phyloP scores from a whole-genome alignment of 2,113 vertebrate genomes.

The Spheniscus mendiculus region DNA sequence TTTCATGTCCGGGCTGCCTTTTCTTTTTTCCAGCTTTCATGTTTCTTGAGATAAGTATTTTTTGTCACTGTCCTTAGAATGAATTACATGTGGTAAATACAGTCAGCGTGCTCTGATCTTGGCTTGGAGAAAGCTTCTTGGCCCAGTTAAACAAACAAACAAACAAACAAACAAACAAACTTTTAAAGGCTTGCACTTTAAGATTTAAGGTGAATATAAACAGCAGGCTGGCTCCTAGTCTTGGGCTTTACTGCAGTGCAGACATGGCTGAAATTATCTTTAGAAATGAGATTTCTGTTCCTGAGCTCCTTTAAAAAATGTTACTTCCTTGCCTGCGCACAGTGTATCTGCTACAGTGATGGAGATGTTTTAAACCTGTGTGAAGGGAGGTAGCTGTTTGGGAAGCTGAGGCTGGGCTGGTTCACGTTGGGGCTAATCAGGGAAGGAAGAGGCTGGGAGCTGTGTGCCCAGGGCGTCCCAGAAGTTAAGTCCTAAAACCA shows the following conservation, averaged over 20 bases:
- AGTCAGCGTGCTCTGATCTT: not conserved
- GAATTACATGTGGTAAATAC: not conserved
- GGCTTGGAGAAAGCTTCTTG: not conserved
- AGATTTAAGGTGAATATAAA: conserved; percentile 14
- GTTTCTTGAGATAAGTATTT: not conserved
- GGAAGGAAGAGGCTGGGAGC: not conserved
- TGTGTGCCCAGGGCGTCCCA: not conserved
- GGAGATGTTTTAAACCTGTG: not conserved
- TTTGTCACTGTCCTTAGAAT: not conserved
- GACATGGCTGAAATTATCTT: not conserved
- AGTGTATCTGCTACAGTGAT: not conserved
- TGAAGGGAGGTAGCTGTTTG: not conserved
- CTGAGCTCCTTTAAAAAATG: not conserved
- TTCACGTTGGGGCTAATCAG: not conserved
- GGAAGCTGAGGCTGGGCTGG: not conserved
- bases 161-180: not conserved
- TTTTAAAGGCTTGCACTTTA: not conserved
- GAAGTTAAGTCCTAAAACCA: not conserved
- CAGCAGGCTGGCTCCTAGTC: not conserved
- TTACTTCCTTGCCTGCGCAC: not conserved
- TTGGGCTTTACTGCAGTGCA: not conserved
- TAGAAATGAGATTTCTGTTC: not conserved
- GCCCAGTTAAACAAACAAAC: not conserved
- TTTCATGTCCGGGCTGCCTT: not conserved
- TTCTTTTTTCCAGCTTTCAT: not conserved